These are phyloP conservation scores for Seriola dumerili DNA, from an alignment of 2,113 vertebrate species.

Conservation along the genomic window DNA sequence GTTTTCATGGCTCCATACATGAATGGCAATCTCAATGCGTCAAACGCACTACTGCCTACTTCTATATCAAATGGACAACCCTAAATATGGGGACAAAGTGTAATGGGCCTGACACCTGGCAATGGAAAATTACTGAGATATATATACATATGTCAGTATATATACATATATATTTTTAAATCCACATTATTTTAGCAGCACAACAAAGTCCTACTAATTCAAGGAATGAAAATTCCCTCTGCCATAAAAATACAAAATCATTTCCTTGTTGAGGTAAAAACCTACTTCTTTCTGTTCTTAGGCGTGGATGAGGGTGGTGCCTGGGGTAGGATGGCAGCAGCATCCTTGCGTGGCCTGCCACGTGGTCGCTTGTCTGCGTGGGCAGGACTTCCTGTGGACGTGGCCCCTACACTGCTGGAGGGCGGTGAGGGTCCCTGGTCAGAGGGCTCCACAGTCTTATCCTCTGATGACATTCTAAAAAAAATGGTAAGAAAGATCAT, in stretches of 20 bases:
- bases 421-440: conserved; percentile 89
- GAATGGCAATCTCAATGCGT: background rate
- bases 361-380: conserved; percentile 95
- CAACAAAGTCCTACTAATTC: background rate
- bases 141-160: too few relatives aligned
- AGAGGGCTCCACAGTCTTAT: conserved; percentile 93
- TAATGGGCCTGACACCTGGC: too few relatives aligned
- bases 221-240: background rate
- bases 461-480: conserved; percentile 97
- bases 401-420: conserved; percentile 89
- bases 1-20: background rate
- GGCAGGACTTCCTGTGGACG: conserved; percentile 92
- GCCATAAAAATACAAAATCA: background rate
- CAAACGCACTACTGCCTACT: background rate
- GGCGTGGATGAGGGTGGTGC: conserved; percentile 82
- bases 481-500: conserved; percentile 1
- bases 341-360: conserved; percentile 97
- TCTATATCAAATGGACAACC: background rate
- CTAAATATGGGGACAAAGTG: too few relatives aligned
- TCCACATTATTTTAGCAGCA: background rate
- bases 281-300: conserved; percentile 97
- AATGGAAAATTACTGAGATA: too few relatives aligned
- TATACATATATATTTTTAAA: too few relatives aligned
- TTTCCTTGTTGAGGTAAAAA: conserved; percentile 48
- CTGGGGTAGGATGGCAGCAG: conserved; percentile 84